Evolutionary conservation across 1,140 invertebrate species (phyloP), one percentile per base, ranked within the genome.

Genomic region (Saxidomus purpurata): DNA sequence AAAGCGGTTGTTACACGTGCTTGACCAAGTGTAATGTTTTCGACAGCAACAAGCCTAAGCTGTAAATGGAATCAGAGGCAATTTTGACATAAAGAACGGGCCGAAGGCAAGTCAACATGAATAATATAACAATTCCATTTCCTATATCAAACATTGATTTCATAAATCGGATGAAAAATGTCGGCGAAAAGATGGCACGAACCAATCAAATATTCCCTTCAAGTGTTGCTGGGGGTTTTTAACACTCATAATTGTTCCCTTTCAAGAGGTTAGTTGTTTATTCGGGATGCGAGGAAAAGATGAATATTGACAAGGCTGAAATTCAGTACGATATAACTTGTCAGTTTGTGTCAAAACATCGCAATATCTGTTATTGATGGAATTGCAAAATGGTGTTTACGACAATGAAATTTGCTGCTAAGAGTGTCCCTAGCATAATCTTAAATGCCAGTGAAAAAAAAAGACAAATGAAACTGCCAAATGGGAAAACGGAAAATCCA

Each of bases 81-180:
- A 79, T 79, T 79, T 79, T 79, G 76, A 79, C 47, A 36, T 79
- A 79, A 79, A 79, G 76, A 79, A 31, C 47, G n/a, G 76, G n/a
- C 76, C 49, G 11, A 11, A 47, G 40, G 69, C 28, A 34, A 59
- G 76, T 49, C 63, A 67, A 74, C 86, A 88, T 88, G 86, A 88
- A 88, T 88, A 88, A 88, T 88, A 88, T 69, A 88, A 69, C 76
- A 88, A 63, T 80, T 81, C 86, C 86, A 88, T 88, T 88, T 88
- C 86, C 86, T 80, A 81, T 88, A 88, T 88, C 74, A 88, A 88
- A 88, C 86, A 88, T 88, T 88, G 86, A 88, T 88, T 88, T 88
- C 86, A 88, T 88, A 88, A 88, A 88, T 88, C 86, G 76, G 86
- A 88, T 88, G 86, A 88, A 88, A 88, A 88, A 71, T 49, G 77